Percentiles rank a stretch among this genome's conserved stretches.
phyloP scores from a whole-genome alignment of 2,113 vertebrate species.

The Cranoglanis bouderius region DNA sequence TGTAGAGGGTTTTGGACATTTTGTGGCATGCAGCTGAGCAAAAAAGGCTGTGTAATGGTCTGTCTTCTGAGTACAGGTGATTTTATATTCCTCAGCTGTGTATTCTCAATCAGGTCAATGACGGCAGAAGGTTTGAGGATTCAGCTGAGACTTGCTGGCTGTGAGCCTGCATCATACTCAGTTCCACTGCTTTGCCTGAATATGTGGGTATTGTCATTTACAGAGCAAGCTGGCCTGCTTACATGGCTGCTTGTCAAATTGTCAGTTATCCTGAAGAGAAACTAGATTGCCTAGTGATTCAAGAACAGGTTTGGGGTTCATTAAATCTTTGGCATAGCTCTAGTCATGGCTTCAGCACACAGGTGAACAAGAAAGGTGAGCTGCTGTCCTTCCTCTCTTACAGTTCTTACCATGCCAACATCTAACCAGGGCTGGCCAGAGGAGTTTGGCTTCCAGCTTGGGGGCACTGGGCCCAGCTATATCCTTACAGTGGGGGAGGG shows the following conservation, averaged over 20 bases:
- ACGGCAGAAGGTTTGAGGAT: slow-evolving; percentile 49
- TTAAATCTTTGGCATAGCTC: not conserved
- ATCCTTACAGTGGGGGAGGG: slow-evolving; percentile 90
- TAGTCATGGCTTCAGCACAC: not conserved
- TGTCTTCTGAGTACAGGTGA: slow-evolving; percentile 15
- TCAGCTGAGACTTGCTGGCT: slow-evolving; percentile 48
- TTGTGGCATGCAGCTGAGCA: not conserved
- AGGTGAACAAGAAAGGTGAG: not conserved
- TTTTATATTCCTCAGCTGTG: slow-evolving; percentile 35
- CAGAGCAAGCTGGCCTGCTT: not conserved
- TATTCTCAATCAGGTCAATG: slow-evolving; percentile 58
- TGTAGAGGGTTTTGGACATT: not conserved
- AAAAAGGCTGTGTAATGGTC: slow-evolving; percentile 3
- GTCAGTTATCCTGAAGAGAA: not conserved
- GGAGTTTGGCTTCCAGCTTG: slow-evolving; percentile 90
- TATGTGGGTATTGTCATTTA: slow-evolving; percentile 12
- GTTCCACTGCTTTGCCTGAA: not conserved
- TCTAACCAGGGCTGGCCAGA: slow-evolving; percentile 94
- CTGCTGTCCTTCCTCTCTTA: slow-evolving; percentile 16
- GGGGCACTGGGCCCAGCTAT: slow-evolving; percentile 87
- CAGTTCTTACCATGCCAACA: slow-evolving; percentile 83
- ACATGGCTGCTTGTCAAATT: slow-evolving; percentile 1
- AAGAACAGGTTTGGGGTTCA: not conserved
- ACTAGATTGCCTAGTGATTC: not conserved
- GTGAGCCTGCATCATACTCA: slow-evolving; percentile 25